Evolutionary conservation across 1,140 invertebrate species (phyloP), one percentile per base, ranked within the genome.

Genomic region (Rhyzopertha dominica): DNA sequence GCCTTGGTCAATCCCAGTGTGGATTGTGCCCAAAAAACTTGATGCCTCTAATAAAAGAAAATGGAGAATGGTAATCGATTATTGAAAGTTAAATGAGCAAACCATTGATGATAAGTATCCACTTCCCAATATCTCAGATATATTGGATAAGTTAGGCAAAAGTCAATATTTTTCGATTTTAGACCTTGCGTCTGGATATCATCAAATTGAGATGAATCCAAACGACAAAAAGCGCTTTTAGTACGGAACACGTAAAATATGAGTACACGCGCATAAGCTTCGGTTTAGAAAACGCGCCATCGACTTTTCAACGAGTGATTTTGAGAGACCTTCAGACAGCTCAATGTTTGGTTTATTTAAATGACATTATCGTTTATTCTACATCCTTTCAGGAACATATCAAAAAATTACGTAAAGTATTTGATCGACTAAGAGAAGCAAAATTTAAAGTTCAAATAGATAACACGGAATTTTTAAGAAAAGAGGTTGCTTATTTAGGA

Each of bases 181-280:
- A 4, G 71, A 77, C 55, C 32, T 72, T 5, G 47, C 45, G 0
- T 62, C 51, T 25, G 75, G 74, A 1, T 77, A 69, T 54, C 70
- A 64, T 54, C 73, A 78, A 54, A 57, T 77, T n/a, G 38, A 53
- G 10, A 45, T 77, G 5, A 38, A 62, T 12, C 18, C 47, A 35
- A 40, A 59, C 9, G 60, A 65, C 44, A 53, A 75, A 74, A 53
- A 72, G 71, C 0, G 70, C 66, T 1, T 74, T 74, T 38, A 54
- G 41, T 1, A 61, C 57, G 2, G 36, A 42, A 12, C 37, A 53
- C 4, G 59, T 59, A 2, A 53, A 61, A 24, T 70, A 43, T 28
- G 53, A 71, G 39, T 72, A 53, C 39, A 53, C 49, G 4, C 24
- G 55, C 20, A 57, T 67, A 52, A 13, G 49, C 43, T 69, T 56